Conservation (phyloP, 64 coral and sea anemone species). For the Astreopora myriophthalma region DNA sequence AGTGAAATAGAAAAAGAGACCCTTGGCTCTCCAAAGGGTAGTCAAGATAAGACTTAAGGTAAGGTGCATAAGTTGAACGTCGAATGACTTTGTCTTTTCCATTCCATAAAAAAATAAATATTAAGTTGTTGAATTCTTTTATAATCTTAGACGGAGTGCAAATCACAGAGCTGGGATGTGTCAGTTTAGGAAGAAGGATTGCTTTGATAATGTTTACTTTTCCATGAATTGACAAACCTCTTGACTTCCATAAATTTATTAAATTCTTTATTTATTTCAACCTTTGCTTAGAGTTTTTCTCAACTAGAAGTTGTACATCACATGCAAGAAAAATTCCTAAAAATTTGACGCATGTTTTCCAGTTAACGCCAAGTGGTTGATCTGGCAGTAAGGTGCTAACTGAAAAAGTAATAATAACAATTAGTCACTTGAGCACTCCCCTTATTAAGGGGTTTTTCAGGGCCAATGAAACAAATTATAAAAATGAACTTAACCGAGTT, state of each 20-base stretch:
- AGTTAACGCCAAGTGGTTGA: too few species aligned
- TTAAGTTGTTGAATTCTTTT: background rate
- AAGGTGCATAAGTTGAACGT: background rate
- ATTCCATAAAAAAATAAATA: background rate
- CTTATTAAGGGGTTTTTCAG: too few species aligned
- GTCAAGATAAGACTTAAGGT: too few species aligned
- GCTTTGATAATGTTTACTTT: background rate
- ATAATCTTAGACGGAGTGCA: too few species aligned
- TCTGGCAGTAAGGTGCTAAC: too few species aligned
- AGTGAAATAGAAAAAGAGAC: too few species aligned
- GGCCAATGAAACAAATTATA: too few species aligned
- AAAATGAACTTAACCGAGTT: too few species aligned
- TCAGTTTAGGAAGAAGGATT: background rate
- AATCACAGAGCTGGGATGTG: background rate
- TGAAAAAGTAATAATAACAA: too few species aligned
- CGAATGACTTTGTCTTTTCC: background rate
- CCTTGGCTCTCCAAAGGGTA: too few species aligned
- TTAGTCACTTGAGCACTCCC: too few species aligned
- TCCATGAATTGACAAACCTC: background rate
- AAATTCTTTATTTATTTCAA: background rate
- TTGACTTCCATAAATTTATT: background rate
- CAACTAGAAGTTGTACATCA: conserved; percentile 40
- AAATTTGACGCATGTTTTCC: too few species aligned
- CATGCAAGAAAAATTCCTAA: background rate
- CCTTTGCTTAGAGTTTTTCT: conserved; percentile 48